Percentiles rank a stretch among this genome's conserved stretches.
phyloP scores from a whole-genome alignment of 2,797 vertebrate genomes.

The Sciurus vulgaris region DNA sequence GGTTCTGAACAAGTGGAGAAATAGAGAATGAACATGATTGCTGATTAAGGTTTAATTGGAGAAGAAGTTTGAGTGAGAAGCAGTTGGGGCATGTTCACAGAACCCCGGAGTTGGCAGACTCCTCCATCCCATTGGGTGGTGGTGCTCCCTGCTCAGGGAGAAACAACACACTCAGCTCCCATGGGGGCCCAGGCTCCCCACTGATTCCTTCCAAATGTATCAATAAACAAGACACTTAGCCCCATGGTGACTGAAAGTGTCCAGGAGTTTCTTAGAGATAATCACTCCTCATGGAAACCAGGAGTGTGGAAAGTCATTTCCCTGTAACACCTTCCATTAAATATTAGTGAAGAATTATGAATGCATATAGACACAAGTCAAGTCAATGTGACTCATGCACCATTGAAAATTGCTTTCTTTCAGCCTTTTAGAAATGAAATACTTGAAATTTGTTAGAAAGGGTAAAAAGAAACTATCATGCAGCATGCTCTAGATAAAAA shows the following conservation, averaged over 20 bases:
- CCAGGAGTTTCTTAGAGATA: not conserved
- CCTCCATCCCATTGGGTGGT: too few relatives aligned
- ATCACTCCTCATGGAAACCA: not conserved
- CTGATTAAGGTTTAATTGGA: not conserved
- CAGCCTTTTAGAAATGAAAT: not conserved
- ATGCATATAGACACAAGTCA: not conserved
- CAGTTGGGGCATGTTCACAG: not conserved
- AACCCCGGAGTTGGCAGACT: not conserved
- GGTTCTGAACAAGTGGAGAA: not conserved
- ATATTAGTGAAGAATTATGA: not conserved
- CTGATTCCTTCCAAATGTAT: not conserved
- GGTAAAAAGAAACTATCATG: not conserved
- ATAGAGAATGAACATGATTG: not conserved
- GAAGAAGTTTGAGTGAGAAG: not conserved
- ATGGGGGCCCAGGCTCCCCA: not conserved
- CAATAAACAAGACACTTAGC: not conserved
- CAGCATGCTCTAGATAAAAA: not conserved
- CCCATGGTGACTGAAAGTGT: not conserved
- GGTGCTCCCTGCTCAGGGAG: not conserved
- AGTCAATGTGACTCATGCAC: not conserved
- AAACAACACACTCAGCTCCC: not conserved
- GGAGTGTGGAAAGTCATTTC: not conserved
- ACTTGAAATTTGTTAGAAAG: not conserved
- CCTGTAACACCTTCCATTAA: not conserved
- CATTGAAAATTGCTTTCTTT: not conserved